Evolutionary conservation across 2,113 vertebrate species (phyloP), one percentile per base, ranked within the genome.

Genomic region (Lipophrys pholis): DNA sequence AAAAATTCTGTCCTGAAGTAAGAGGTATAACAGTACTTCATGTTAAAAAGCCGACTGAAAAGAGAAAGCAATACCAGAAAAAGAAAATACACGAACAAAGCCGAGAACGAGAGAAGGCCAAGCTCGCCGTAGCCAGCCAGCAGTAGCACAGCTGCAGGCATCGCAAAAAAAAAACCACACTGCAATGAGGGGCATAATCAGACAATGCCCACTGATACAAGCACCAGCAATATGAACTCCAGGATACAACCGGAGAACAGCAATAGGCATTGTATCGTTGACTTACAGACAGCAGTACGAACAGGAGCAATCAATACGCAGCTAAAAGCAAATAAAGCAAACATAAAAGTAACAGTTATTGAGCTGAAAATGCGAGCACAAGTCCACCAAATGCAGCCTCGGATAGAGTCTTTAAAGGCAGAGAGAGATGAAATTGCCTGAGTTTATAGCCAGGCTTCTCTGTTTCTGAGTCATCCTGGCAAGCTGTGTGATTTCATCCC

Each of bases 251-350:
- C 16, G 55, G 58, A 51, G 38, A 74, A 57, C 62, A 60, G 69
- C 76, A 65, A 55, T 14, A 57, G 49, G 63, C 41, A 56, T 77
- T 1, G 17, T 69, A 55, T 79, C 64, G 80, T 76, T 74, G 84
- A 86, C 66, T 84, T 51, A 56, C 69, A 81, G 48, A 80, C 79
- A 76, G 53, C 49, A 54, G 54, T 42, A 62, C 49, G 55, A 87
- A 60, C 57, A 58, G 42, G 9, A 73, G 49, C 67, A 74, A 86
- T 90, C 86, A 74, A 87, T 84, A 86, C 62, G 8, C 43, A 16
- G 66, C 83, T 83, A 59, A 71, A 78, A 82, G 59, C 73, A 82
- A 83, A 85, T 85, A 73, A 60, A 79, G 64, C 73, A 60, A 78
- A 73, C 73, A 64, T 74, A 66, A 80, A 78, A 67, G 48, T 55